Evolutionary conservation across 1,140 invertebrate genomes (phyloP), one percentile per base, ranked within the genome.

Genomic region (Oreohelix idahoensis): DNA sequence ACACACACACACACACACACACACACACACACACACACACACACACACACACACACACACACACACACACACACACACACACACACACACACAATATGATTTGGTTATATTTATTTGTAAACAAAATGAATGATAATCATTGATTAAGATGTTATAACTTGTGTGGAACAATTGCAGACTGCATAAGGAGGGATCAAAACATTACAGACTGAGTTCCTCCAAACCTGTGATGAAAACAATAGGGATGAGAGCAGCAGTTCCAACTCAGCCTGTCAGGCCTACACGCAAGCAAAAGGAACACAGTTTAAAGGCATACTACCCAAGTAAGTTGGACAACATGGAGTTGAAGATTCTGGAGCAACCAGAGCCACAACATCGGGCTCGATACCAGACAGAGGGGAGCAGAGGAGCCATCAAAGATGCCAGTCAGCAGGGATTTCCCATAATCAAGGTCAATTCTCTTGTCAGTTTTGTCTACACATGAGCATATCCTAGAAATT

Each of bases 331-430:
- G 87, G 96, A 95, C 4, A 95, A 95, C 8, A 94, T 95, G 51
- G 95, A 97, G 81, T 91, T 99, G 73, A 95, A 96, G 89, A 97
- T 99, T 85, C 89, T 98, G 0, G 95, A 95, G 77, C 97, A 99
- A 91, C 98, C 98, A 0, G 98, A 99, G 92, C 96, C 97, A 86
- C 98, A 99, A 91, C 98, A 99, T 89, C 94, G 98, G 89, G 98
- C 98, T 13, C 94, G 96, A 88, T 98, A 99, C 92, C 96, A 98
- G 90, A 99, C 98, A 15, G 98, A 99, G 92, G 98, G 98, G 8
- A 98, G 97, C 84, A 94, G 98, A 73, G 98, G 98, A 0, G 97
- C 98, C 5, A 97, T 99, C 32, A 99, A 99, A 93, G 98, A 99
- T 93, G 94, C 96, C 70, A 96, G 95, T 32, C 97, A 97, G n/a